These are phyloP conservation scores for Atta texana DNA, from an alignment of 1,140 invertebrate genomes.

Conservation along the genomic window DNA sequence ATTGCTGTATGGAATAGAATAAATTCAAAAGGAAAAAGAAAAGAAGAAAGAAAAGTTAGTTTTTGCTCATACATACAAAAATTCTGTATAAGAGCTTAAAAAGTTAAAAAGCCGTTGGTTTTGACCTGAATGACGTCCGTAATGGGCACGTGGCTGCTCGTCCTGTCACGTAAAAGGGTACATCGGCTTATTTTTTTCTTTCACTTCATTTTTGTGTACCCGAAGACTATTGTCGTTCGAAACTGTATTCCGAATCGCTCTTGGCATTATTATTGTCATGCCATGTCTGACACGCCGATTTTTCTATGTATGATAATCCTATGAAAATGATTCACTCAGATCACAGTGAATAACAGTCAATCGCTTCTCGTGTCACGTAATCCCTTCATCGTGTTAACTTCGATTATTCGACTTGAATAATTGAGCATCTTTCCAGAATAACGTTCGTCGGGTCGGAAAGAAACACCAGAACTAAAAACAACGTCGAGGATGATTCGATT, in stretches of 20 bases:
- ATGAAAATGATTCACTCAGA: constrained; percentile 67
- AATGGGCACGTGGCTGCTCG: constrained; percentile 71
- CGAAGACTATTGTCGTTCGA: constrained; percentile 60
- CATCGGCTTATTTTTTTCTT: constrained; percentile 61
- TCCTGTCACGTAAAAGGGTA: constrained; percentile 73
- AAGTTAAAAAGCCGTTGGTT: constrained; percentile 44
- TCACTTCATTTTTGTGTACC: constrained; percentile 30
- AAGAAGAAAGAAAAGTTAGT: background rate
- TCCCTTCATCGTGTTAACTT: background rate
- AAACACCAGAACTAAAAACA: background rate
- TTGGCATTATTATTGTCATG: constrained; percentile 47
- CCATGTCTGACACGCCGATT: constrained; percentile 45
- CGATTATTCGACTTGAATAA: constrained; percentile 2
- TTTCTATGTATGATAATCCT: constrained; percentile 44
- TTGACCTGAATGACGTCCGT: constrained; percentile 32
- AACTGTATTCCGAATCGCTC: constrained; percentile 39
- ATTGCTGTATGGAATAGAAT: background rate
- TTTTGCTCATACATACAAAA: background rate
- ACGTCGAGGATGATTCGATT: constrained; percentile 34
- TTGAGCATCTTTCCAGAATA: background rate
- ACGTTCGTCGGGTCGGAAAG: background rate
- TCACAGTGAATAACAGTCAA: constrained; percentile 28
- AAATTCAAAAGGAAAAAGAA: background rate
- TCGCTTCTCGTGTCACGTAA: constrained; percentile 18
- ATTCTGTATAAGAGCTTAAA: background rate